Base-by-base conservation (phyloP, 1,140 invertebrate genomes). In the Atta texana region DNA sequence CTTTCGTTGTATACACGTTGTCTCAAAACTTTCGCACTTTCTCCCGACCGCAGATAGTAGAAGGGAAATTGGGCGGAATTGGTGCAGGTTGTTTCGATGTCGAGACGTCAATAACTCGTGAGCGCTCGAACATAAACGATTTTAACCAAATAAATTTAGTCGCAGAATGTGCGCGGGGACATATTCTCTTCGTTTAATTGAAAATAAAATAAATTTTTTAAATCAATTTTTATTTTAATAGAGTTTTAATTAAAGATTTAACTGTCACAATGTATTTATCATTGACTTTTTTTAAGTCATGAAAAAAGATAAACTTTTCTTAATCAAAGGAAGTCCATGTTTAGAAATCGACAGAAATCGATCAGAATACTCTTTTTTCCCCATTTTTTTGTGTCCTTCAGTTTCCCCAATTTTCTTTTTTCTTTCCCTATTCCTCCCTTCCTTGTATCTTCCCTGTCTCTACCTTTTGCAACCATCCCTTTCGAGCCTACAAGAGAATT, bases 401-500 rank as follows among this genome's bases (percentile, higher is more conserved):
- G 12, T 57, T 24, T 55, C 28, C 3, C 14, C 31, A 53, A 24
- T 55, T 34, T 49, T 66, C 28, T 31, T 21, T 82, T 63, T 59
- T 24, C 24, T 14, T 0, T 34, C 55, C 5, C 5, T 24, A 8
- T 80, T 49, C 61, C 49, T 39, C 51, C 78, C 4, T 61, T 44
- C 28, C 14, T 57, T 18, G 39, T 69, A 61, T 51, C 31, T 69
- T 63, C 39, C 24, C 51, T 72, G 12, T 28, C 21, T 68, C 12
- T 57, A 21, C 18, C 63, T 34, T 68, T 78, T 39, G 61, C 74
- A 51, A 55, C 31, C 12, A 24, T 5, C 69, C 28, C 59, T 87
- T 75, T 90, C 66, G 72, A 82, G 72, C 88, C 66, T 86, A 89
- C 66, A 69, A 87, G 85, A 85, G 86, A 89, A 88, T 81, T 81